These are phyloP conservation scores for Dryobota labecula DNA, from an alignment of 2,888 invertebrate species.

Conservation along the genomic window DNA sequence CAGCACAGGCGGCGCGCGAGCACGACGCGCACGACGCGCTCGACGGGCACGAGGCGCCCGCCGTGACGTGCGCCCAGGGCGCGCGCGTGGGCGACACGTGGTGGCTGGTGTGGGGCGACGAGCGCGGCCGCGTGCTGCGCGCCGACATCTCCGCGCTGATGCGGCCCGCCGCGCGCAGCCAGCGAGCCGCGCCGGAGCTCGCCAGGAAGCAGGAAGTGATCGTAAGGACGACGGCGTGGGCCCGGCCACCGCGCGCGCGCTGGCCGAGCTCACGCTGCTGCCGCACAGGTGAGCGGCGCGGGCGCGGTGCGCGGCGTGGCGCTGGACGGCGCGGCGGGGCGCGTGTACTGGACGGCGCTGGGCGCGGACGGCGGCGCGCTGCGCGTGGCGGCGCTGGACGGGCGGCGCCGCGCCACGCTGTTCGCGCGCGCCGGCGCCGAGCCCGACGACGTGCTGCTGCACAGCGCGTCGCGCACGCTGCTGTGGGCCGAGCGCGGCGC, in stretches of 20 bases:
- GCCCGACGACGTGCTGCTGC: slow-evolving; percentile 93
- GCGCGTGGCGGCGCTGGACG: slow-evolving; percentile 78
- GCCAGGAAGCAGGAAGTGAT: slow-evolving; percentile 7
- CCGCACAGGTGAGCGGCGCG: not conserved
- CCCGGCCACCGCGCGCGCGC: no score
- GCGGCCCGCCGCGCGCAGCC: slow-evolving; percentile 24
- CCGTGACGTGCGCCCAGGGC: slow-evolving; percentile 71
- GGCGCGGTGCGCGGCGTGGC: slow-evolving; percentile 93
- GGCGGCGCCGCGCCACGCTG: slow-evolving; percentile 89
- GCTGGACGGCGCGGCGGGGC: slow-evolving; percentile 90
- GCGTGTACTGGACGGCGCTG: slow-evolving; percentile 92
- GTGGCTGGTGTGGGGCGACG: slow-evolving; percentile 84
- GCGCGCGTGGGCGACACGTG: slow-evolving; percentile 74
- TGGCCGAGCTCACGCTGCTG: no score
- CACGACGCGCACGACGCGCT: slow-evolving; percentile 71
- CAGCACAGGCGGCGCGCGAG: slow-evolving; percentile 67
- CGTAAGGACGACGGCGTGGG: no score
- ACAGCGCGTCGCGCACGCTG: slow-evolving; percentile 90
- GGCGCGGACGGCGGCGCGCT: slow-evolving; percentile 83
- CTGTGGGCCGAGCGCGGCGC: slow-evolving; percentile 94
- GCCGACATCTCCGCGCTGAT: slow-evolving; percentile 56
- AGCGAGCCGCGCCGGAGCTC: slow-evolving; percentile 33
- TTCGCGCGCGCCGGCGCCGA: slow-evolving; percentile 88
- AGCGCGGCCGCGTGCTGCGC: slow-evolving; percentile 73
- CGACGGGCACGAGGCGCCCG: slow-evolving; percentile 17